Percentiles rank a stretch among this genome's conserved stretches.
Evolutionary conservation across 2,113 vertebrate species (phyloP).

Genomic region (Poecile atricapillus): DNA sequence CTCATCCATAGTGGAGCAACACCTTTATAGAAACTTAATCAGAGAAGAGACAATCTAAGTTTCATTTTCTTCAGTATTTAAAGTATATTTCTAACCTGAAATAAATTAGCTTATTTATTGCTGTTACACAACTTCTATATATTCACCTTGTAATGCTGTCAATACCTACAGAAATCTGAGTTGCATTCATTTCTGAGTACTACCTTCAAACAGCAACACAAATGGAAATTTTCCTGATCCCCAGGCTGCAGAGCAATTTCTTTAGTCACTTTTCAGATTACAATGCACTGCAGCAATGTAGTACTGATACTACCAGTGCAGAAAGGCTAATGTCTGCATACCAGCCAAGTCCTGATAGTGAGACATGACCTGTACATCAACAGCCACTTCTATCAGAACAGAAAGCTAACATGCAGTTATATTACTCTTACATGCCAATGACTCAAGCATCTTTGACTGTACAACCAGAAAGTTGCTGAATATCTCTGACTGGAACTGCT

Average conservation of each 20-base stretch:
- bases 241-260: background rate
- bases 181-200: background rate
- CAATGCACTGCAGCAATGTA: background rate
- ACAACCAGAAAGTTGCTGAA: conserved; percentile 90
- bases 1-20: conserved; percentile 98
- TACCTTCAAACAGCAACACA: background rate
- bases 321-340: conserved; percentile 72
- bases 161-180: background rate
- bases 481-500: conserved; percentile 74
- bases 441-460: conserved; percentile 95
- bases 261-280: background rate
- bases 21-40: conserved; percentile 93
- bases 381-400: conserved; percentile 75
- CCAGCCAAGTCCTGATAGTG: conserved; percentile 75
- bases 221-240: background rate
- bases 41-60: background rate
- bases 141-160: background rate
- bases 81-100: background rate
- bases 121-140: background rate
- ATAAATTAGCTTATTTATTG: background rate
- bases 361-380: conserved; percentile 42
- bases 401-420: conserved; percentile 83
- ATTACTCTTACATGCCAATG: conserved; percentile 94
- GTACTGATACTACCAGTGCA: background rate
- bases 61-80: background rate